Evolutionary conservation across 2,888 invertebrate species (phyloP).

Genomic region (Camptogramma bilineatum): DNA sequence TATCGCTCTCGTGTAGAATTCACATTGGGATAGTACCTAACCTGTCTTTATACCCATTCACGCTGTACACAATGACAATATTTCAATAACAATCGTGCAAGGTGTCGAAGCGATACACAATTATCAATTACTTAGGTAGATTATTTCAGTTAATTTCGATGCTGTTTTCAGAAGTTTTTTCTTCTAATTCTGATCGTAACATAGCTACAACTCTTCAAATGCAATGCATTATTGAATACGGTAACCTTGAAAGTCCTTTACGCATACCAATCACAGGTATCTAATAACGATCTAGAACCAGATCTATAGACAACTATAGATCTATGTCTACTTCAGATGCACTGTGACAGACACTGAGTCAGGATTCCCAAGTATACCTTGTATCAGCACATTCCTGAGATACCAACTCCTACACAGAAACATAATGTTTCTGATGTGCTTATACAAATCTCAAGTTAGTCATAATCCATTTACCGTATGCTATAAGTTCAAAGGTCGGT

Average conservation of each 20-base stretch:
- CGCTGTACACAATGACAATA: not conserved
- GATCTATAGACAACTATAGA: not conserved
- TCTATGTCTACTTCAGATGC: conserved; percentile 33
- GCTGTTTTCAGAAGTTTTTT: not conserved
- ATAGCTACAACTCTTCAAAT: not conserved
- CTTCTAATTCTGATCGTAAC: not conserved
- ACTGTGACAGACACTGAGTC: conserved; percentile 46
- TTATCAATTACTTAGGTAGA: too few species aligned
- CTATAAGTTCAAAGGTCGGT: not conserved
- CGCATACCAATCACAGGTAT: conserved; percentile 17
- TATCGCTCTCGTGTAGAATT: conserved; percentile 5
- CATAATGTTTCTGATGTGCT: not conserved
- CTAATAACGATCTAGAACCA: conserved; percentile 16
- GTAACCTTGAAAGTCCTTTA: conserved; percentile 18
- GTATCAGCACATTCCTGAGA: conserved; percentile 39
- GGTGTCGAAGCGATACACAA: too few species aligned
- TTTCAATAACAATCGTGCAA: too few species aligned
- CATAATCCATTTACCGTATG: conserved; percentile 6
- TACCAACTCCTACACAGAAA: conserved; percentile 45
- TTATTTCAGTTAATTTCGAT: not conserved
- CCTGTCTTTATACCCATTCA: not conserved
- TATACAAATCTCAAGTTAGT: not conserved
- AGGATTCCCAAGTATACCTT: conserved; percentile 16
- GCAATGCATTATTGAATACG: not conserved
- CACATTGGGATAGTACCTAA: too few species aligned